Evolutionary conservation across 2,113 vertebrate species (phyloP), one percentile per base, ranked within the genome.

Genomic region (Dromas ardeola): DNA sequence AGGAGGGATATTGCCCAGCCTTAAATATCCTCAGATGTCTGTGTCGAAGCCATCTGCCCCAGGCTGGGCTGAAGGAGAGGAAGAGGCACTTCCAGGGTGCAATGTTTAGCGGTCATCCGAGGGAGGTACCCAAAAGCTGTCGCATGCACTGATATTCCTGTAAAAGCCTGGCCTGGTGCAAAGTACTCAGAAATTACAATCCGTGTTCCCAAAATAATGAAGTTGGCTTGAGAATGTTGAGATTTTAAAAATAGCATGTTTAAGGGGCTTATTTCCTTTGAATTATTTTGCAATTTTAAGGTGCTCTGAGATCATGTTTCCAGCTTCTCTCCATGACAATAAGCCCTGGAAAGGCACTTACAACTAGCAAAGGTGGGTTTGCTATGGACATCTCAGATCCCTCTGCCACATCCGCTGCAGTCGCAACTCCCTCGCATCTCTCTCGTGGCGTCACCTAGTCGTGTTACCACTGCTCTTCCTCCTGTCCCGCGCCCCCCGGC

Each of bases 361-460:
- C 3, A 40, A 27, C n/a, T 18, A 30, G 21, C 12, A 66, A 87
- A 73, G 26, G 5, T 22, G 22, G 18, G 13, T 78, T 85, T 81
- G 13, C 61, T 81, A 25, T 0, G 0, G 21, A 9, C 0, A 0
- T 49, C 50, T 84, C 0, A 0, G 36, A 56, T 73, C 4, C 12
- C 14, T 78, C 40, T 43, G 55, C 18, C 55, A 47, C 50, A n/a
- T 52, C 34, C 53, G 8, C 42, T 72, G 26, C 56, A 65, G 36
- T 29, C 2, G 1, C 49, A 45, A 0, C 25, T 86, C 42, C 9
- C 52, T 42, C 0, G 0, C 14, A 16, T 22, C 34, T 61, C 19
- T 76, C 32, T 36, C 2, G 1, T 0, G 5, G 17, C 5, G 2
- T 59, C 78, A 45, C 34, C 0, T 2, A 30, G 30, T n/a, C 0